Evolutionary conservation across 2,113 vertebrate genomes (phyloP), one percentile per base, ranked within the genome.

Genomic region (Notothenia coriiceps): DNA sequence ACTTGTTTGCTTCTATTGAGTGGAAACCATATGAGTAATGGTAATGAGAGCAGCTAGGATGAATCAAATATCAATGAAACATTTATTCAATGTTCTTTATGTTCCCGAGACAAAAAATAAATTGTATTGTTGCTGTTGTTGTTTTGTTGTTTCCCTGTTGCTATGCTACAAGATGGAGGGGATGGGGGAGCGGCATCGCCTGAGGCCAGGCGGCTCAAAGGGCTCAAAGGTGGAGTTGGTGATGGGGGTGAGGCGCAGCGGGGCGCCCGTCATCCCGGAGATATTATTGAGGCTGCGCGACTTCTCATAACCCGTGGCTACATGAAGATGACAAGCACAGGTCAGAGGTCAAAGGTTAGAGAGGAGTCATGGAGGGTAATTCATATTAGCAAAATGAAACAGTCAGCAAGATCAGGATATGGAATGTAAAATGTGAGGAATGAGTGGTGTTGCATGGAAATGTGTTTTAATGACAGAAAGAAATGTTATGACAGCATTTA

Each of bases 231-330:
- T 91, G 63, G 94, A 84, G 63, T 94, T 94, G 86, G 95, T 95
- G 86, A 96, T 96, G 75, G 97, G 97, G 25, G 96, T 95, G 70
- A 97, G 95, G 84, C 96, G 95, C 88, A 97, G 91, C 4, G 95
- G 95, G 65, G 94, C 95, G 70, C 96, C 96, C 10, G 94, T 95
- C 94, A 97, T 95, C 91, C 97, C 96, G 7, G 96, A 96, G 90
- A 98, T 98, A 94, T 97, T 98, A 94, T 97, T 97, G 90, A 98
- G 95, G 89, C 97, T 98, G 92, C 96, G 96, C 49, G 97, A 97
- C 93, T 97, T 97, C 94, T 98, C 97, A 88, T 97, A 98, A 95
- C 96, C 96, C 88, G 94, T 88, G 68, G 91, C 94, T 94, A 72
- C 62, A 70, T 68, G 72, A 71, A 63, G 50, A 71, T 51, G 62